These are phyloP conservation scores for Ceriagrion tenellum DNA, from an alignment of 2,888 invertebrate genomes.

Conservation along the genomic window DNA sequence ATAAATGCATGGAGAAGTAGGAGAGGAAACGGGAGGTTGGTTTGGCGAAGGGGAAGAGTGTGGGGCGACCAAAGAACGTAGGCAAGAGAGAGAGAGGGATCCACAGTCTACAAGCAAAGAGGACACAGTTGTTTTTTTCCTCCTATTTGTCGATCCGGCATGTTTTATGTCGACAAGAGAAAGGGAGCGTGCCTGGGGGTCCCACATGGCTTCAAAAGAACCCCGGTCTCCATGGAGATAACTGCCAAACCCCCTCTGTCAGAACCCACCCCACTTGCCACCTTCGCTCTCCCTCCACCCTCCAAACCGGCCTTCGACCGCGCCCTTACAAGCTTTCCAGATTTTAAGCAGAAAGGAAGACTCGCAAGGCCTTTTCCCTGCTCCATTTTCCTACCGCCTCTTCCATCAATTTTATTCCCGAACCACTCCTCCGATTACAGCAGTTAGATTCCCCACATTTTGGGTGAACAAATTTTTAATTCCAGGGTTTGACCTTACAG, in stretches of 20 bases:
- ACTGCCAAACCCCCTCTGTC: background rate
- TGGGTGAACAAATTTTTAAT: too few relatives aligned
- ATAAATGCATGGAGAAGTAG: background rate
- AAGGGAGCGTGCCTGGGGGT: slow-evolving; percentile 3
- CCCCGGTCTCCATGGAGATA: background rate
- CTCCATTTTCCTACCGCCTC: background rate
- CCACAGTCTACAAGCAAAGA: background rate
- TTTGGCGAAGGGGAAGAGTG: background rate
- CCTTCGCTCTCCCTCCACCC: background rate
- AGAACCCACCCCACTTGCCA: background rate
- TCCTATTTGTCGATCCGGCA: background rate
- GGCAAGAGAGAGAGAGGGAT: background rate
- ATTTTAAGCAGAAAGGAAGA: background rate
- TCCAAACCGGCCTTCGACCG: background rate
- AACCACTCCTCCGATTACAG: too few relatives aligned
- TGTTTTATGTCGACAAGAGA: background rate
- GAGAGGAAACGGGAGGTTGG: background rate
- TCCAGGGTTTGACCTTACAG: too few relatives aligned
- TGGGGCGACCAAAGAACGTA: background rate
- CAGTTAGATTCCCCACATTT: too few relatives aligned
- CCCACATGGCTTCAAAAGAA: background rate
- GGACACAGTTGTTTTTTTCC: background rate
- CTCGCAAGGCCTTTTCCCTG: background rate
- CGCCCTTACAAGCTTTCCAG: background rate
- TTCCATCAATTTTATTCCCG: too few relatives aligned